phyloP scores from a whole-genome alignment of 2,113 vertebrate genomes.

The Cairina moschata region DNA sequence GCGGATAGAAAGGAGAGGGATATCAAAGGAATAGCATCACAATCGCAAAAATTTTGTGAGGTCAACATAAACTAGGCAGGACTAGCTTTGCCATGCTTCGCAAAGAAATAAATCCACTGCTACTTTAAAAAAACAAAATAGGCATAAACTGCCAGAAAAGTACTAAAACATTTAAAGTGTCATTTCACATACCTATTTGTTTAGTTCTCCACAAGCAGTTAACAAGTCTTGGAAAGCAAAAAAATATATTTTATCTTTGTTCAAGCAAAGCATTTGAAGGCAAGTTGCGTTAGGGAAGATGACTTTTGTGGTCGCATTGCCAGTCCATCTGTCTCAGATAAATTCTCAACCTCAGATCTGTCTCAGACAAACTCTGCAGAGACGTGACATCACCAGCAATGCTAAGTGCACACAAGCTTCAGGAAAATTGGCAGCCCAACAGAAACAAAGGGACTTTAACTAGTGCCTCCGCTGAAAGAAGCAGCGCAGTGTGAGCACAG shows the following conservation, averaged over 20 bases:
- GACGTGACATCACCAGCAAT: neutral
- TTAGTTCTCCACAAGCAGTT: conserved; percentile 6
- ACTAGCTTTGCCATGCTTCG: neutral
- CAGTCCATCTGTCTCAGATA: conserved; percentile 3
- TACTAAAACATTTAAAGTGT: neutral
- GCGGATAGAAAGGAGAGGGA: neutral
- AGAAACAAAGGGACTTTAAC: neutral
- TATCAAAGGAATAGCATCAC: neutral
- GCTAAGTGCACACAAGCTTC: neutral
- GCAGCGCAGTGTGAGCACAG: neutral
- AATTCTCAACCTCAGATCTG: neutral
- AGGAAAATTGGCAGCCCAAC: neutral
- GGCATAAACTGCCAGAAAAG: neutral
- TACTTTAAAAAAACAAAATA: neutral
- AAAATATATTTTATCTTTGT: conserved; percentile 15
- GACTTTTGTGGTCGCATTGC: neutral
- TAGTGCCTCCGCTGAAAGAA: neutral
- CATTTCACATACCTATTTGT: neutral
- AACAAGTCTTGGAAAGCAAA: conserved; percentile 27
- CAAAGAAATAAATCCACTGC: conserved; percentile 21
- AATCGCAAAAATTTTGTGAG: neutral
- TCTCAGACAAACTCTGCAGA: neutral
- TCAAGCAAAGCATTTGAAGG: conserved; percentile 32
- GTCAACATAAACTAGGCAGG: neutral
- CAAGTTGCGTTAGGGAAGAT: conserved; percentile 42